These are phyloP conservation scores for Brachylomia viminalis DNA, from an alignment of 2,888 invertebrate genomes.

Conservation along the genomic window DNA sequence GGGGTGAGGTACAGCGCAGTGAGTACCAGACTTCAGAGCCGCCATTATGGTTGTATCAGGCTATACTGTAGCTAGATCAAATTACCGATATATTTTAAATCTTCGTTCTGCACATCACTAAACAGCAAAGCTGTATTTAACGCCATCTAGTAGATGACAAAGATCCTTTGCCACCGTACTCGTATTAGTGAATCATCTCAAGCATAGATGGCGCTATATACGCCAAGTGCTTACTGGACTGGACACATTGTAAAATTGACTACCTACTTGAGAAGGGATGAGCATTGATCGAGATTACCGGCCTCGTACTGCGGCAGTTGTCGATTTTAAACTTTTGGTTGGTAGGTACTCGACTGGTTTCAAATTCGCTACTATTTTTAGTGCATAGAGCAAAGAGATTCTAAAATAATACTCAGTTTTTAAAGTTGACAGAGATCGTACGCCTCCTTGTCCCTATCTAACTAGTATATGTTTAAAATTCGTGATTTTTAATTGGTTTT, in stretches of 20 bases:
- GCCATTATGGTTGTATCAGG: too few species aligned
- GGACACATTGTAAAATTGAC: conserved; percentile 1
- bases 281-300: conserved; percentile 3
- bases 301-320: not conserved
- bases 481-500: not conserved
- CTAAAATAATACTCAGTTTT: not conserved
- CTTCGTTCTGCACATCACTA: conserved; percentile 17
- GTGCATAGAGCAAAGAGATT: not conserved
- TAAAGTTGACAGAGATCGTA: not conserved
- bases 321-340: not conserved
- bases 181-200: not conserved
- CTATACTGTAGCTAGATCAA: not conserved
- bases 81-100: conserved; percentile 18
- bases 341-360: too few species aligned
- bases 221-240: not conserved
- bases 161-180: not conserved
- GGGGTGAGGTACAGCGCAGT: too few species aligned
- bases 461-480: not conserved
- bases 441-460: not conserved
- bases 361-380: not conserved
- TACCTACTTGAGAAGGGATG: not conserved
- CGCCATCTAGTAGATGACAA: conserved; percentile 30
- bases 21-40: too few species aligned
- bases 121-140: not conserved
- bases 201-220: conserved; percentile 31